Percentiles rank a stretch among this genome's conserved stretches.
Evolutionary conservation across 2,113 vertebrate genomes (phyloP).

Genomic region (Mustela lutreola): DNA sequence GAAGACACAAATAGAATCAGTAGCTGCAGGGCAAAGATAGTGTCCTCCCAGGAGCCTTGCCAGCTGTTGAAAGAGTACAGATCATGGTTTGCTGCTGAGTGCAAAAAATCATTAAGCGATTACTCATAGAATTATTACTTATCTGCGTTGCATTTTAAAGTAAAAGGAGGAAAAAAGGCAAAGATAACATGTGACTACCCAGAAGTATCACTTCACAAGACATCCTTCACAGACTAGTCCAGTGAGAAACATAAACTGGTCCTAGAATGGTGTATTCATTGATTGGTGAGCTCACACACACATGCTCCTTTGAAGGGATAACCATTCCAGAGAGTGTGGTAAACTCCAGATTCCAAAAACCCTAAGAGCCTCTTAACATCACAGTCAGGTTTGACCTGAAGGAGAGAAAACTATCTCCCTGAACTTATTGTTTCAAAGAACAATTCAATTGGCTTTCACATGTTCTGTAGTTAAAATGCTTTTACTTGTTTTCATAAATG

Average conservation of each 20-base stretch:
- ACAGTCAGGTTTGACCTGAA: not conserved
- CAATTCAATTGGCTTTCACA: not conserved
- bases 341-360: slow-evolving; percentile 61
- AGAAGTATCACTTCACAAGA: slow-evolving; percentile 24
- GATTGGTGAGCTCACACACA: not conserved
- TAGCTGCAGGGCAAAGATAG: slow-evolving; percentile 28
- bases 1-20: slow-evolving; percentile 67
- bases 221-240: not conserved
- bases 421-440: slow-evolving; percentile 42
- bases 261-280: slow-evolving; percentile 60
- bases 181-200: slow-evolving; percentile 24
- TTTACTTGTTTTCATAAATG: not conserved
- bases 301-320: slow-evolving; percentile 45
- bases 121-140: slow-evolving; percentile 73
- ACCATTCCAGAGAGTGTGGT: slow-evolving; percentile 36
- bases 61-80: slow-evolving; percentile 74
- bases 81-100: slow-evolving; percentile 56
- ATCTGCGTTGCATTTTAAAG: slow-evolving; percentile 65
- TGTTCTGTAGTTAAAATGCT: not conserved
- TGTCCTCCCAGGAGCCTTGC: slow-evolving; percentile 58
- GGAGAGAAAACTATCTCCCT: not conserved
- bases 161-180: not conserved
- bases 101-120: slow-evolving; percentile 77
- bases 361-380: slow-evolving; percentile 53
- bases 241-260: slow-evolving; percentile 51